A percentile compares a stretch with the other conserved stretches of the same genome.
Conservation (phyloP, 2,888 invertebrate genomes). For the Drosophila recens region DNA sequence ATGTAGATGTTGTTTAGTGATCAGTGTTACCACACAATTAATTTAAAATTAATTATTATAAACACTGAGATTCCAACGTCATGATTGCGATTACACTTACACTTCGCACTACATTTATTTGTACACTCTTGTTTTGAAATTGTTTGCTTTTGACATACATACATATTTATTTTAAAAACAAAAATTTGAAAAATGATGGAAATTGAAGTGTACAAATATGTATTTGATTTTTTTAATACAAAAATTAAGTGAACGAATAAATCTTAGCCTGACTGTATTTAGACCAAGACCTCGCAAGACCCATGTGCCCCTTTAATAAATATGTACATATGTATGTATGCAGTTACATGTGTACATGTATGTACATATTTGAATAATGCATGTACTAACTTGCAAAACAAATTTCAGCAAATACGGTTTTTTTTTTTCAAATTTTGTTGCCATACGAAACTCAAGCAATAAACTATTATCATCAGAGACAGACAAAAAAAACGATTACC, state of each 20-base stretch:
- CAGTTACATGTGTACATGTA: not conserved
- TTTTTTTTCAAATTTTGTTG: not conserved
- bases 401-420: not conserved
- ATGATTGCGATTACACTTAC: slow-evolving; percentile 28
- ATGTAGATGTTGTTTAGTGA: not conserved
- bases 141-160: not conserved
- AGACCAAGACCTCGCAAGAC: not conserved
- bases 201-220: no score
- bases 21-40: slow-evolving; percentile 43
- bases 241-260: not conserved
- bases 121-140: not conserved
- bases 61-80: slow-evolving; percentile 16
- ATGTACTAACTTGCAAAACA: not conserved
- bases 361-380: not conserved
- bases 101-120: not conserved
- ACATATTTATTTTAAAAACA: no score
- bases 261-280: not conserved
- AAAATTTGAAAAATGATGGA: not conserved
- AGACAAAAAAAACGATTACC: slow-evolving; percentile 17
- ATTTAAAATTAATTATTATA: slow-evolving; percentile 18
- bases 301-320: not conserved
- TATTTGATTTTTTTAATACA: no score
- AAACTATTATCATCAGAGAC: slow-evolving; percentile 12
- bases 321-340: not conserved
- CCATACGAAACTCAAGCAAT: slow-evolving; percentile 14